phyloP scores from a whole-genome alignment of 2,888 invertebrate species.

The Eurytoma adleriae region DNA sequence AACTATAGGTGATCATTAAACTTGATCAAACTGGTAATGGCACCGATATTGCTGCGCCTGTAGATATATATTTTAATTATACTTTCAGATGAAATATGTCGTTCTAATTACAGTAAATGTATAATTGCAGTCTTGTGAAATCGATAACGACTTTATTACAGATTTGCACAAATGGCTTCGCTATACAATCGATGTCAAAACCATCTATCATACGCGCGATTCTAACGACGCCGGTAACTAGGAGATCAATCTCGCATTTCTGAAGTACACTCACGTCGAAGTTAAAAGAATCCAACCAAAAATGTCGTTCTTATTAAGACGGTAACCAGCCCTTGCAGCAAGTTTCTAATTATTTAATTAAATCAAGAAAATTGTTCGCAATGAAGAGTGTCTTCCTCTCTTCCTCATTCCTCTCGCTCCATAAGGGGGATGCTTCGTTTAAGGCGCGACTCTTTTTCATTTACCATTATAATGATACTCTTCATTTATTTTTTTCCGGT shows the following conservation, averaged over 20 bases:
- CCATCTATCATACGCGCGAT: too few species aligned
- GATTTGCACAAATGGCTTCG: too few species aligned
- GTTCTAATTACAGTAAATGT: too few species aligned
- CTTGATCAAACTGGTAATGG: too few species aligned
- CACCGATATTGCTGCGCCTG: too few species aligned
- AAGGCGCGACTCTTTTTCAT: constrained; percentile 7
- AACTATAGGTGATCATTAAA: too few species aligned
- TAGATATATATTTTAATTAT: too few species aligned
- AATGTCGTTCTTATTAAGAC: constrained; percentile 51
- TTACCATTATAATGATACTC: constrained; percentile 22
- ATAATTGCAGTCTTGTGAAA: background rate
- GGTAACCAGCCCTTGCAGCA: background rate
- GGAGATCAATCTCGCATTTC: constrained; percentile 8
- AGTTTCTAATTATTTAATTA: constrained; percentile 54
- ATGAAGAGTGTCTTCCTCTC: constrained; percentile 3
- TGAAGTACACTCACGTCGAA: background rate
- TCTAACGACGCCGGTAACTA: background rate
- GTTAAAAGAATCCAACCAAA: constrained; percentile 29
- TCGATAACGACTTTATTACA: constrained; percentile 4
- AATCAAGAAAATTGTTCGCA: constrained; percentile 30
- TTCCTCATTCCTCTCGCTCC: constrained; percentile 49
- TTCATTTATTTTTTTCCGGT: background rate
- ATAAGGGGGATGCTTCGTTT: constrained; percentile 16
- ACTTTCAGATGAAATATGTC: too few species aligned
- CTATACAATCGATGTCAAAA: too few species aligned